Evolutionary conservation across 2,888 invertebrate genomes (phyloP).

Genomic region (Sceliomorpha sp.): DNA sequence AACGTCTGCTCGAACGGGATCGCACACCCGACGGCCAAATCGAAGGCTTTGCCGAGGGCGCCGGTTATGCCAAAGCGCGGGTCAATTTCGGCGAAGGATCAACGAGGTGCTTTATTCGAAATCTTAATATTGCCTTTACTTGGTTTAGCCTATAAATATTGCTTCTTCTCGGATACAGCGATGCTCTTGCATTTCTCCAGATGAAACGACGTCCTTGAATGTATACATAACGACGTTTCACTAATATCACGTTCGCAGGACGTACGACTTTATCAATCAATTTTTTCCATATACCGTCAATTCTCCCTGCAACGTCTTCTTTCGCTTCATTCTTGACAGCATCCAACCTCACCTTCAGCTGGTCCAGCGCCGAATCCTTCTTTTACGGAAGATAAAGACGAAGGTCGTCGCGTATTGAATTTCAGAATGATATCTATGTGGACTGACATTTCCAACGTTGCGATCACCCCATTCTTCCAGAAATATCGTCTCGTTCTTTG

Average conservation of each 20-base stretch:
- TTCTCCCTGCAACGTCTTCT: constrained; percentile 35
- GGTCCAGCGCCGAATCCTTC: constrained; percentile 43
- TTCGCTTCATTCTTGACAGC: constrained; percentile 27
- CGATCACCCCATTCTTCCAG: constrained; percentile 60
- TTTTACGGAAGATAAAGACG: constrained; percentile 49
- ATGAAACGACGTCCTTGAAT: constrained; percentile 2
- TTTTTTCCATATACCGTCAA: constrained; percentile 30
- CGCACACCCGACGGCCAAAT: constrained; percentile 69
- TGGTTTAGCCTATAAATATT: no score
- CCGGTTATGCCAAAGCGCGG: constrained; percentile 56
- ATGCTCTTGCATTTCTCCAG: no score
- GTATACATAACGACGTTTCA: constrained; percentile 27
- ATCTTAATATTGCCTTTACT: constrained; percentile 33
- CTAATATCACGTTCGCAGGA: constrained; percentile 26
- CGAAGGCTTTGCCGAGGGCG: constrained; percentile 63
- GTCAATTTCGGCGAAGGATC: constrained; percentile 55
- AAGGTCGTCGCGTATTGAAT: constrained; percentile 57
- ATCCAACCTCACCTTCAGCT: constrained; percentile 35
- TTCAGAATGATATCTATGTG: constrained; percentile 49
- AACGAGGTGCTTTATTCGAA: constrained; percentile 44
- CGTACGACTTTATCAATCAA: constrained; percentile 17
- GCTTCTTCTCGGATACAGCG: no score
- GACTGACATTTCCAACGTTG: constrained; percentile 59
- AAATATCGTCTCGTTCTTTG: constrained; percentile 55
- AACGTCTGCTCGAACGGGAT: constrained; percentile 56